Evolutionary conservation across 1,140 invertebrate genomes (phyloP).

Genomic region (Brachionus calyciflorus): DNA sequence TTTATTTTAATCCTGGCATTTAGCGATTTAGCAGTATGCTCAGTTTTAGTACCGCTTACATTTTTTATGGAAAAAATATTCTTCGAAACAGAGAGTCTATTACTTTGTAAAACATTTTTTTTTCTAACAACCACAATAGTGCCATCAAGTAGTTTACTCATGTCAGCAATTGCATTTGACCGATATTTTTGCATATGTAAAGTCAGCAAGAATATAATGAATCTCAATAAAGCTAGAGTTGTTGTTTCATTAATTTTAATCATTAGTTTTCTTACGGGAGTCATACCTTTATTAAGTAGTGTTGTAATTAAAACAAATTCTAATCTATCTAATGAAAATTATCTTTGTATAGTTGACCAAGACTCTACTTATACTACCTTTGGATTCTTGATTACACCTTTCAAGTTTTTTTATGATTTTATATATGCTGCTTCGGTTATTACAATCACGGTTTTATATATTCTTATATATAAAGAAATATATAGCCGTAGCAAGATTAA

Average conservation of each 20-base stretch:
- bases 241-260: slow-evolving; percentile 51
- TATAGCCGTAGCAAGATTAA: neutral
- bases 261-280: slow-evolving; percentile 53
- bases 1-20: slow-evolving; percentile 24
- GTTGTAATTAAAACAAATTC: neutral
- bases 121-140: slow-evolving; percentile 58
- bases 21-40: slow-evolving; percentile 20
- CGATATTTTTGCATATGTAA: slow-evolving; percentile 59
- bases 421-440: neutral
- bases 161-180: slow-evolving; percentile 59
- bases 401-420: slow-evolving; percentile 32
- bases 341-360: neutral
- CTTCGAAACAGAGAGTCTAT: neutral
- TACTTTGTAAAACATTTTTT: slow-evolving; percentile 56
- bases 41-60: slow-evolving; percentile 22
- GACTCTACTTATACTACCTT: neutral
- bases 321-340: neutral
- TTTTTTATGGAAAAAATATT: slow-evolving; percentile 39
- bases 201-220: slow-evolving; percentile 55
- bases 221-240: slow-evolving; percentile 52
- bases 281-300: slow-evolving; percentile 51
- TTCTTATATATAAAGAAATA: slow-evolving; percentile 36
- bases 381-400: slow-evolving; percentile 23
- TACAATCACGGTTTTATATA: slow-evolving; percentile 26
- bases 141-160: slow-evolving; percentile 56